These are phyloP conservation scores for Cantharis lateralis DNA, from an alignment of 2,888 invertebrate species.

Conservation along the genomic window DNA sequence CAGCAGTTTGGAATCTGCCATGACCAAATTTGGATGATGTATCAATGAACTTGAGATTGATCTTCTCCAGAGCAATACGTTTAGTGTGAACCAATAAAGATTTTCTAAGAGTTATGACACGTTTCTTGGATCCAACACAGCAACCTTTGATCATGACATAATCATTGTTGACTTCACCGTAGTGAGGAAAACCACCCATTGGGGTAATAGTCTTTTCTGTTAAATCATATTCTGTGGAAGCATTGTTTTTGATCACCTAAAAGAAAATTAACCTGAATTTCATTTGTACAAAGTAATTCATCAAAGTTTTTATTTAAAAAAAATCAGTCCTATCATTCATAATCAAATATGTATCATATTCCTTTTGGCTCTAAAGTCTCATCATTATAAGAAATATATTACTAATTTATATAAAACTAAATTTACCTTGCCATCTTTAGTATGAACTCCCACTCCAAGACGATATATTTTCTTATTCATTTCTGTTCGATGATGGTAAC, in stretches of 20 bases:
- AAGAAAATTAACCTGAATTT: conserved; percentile 35
- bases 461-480: conserved; percentile 99
- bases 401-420: background rate
- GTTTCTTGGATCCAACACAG: conserved; percentile 95
- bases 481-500: conserved; percentile 99
- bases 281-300: background rate
- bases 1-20: conserved; percentile 99
- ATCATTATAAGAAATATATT: conserved; percentile 42
- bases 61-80: conserved; percentile 94
- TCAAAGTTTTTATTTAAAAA: background rate
- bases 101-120: conserved; percentile 95
- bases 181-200: conserved; percentile 99
- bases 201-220: conserved; percentile 98
- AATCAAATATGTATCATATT: conserved; percentile 55
- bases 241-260: conserved; percentile 93
- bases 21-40: conserved; percentile 99
- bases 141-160: conserved; percentile 98
- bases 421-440: conserved; percentile 76
- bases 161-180: conserved; percentile 99
- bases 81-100: conserved; percentile 93
- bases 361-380: conserved; percentile 56
- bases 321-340: conserved; percentile 57
- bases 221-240: conserved; percentile 94
- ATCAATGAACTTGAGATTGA: conserved; percentile 98
- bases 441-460: conserved; percentile 84